Conservation (phyloP, 2,888 invertebrate genomes). For the Hybos culiciformis region DNA sequence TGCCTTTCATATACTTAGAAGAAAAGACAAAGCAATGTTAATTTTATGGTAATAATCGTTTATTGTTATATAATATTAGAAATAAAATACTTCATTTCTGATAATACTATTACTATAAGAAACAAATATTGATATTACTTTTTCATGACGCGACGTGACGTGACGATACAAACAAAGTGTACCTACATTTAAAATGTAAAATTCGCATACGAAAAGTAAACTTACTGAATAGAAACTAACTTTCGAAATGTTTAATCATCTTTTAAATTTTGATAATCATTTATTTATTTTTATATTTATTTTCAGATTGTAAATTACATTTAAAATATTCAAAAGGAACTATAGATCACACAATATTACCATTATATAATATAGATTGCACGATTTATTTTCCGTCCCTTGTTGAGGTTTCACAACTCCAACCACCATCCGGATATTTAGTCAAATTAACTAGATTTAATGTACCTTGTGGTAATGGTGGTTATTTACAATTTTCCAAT, state of each 20-base stretch:
- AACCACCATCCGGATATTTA: constrained; percentile 42
- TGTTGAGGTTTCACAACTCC: constrained; percentile 13
- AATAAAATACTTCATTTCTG: too few relatives aligned
- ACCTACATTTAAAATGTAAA: background rate
- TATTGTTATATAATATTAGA: too few relatives aligned
- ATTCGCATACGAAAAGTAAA: background rate
- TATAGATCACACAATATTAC: constrained; percentile 25
- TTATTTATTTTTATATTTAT: too few relatives aligned
- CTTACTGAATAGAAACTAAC: background rate
- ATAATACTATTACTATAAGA: background rate
- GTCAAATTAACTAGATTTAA: constrained; percentile 52
- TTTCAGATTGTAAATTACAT: constrained; percentile 25
- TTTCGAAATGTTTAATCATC: background rate
- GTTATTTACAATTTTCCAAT: constrained; percentile 43
- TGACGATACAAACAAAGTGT: background rate
- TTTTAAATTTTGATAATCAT: background rate
- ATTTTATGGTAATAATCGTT: too few relatives aligned
- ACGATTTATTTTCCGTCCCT: constrained; percentile 26
- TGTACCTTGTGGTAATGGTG: constrained; percentile 50
- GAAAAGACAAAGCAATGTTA: too few relatives aligned
- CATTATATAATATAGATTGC: constrained; percentile 25
- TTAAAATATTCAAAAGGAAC: constrained; percentile 22
- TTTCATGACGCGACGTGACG: background rate
- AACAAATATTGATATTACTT: background rate
- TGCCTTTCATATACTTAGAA: too few relatives aligned